A percentile compares a stretch with the other conserved stretches of the same genome.
These are phyloP conservation scores for Lagopus leucura DNA, from an alignment of 2,113 vertebrate species.

Conservation along the genomic window DNA sequence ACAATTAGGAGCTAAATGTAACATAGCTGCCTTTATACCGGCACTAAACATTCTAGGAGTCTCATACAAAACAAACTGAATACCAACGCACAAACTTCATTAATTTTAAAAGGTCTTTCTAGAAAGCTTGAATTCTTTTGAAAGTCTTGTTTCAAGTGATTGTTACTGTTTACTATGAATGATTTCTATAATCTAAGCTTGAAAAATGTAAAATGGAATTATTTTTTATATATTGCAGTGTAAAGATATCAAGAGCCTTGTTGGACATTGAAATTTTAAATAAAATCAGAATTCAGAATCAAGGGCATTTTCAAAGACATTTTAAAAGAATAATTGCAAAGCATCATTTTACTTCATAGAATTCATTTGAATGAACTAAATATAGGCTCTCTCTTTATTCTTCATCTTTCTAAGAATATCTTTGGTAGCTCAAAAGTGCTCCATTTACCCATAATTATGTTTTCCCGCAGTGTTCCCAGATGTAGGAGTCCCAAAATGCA, in stretches of 20 bases:
- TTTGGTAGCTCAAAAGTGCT: constrained; percentile 21
- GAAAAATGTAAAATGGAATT: not conserved
- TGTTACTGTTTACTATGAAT: not conserved
- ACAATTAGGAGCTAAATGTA: not conserved
- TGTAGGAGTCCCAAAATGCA: constrained; percentile 21
- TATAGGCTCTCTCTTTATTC: constrained; percentile 22
- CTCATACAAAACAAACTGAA: not conserved
- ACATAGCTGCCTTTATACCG: not conserved
- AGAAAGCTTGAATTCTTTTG: not conserved
- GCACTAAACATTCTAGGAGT: not conserved
- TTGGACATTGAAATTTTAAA: not conserved
- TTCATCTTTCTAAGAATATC: constrained; percentile 16
- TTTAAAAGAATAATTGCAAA: constrained; percentile 27
- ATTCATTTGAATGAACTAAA: constrained; percentile 32
- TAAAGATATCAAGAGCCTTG: not conserved
- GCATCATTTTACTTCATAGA: not conserved
- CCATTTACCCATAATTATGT: constrained; percentile 43
- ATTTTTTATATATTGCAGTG: not conserved
- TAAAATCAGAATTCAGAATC: not conserved
- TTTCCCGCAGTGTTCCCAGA: constrained; percentile 30
- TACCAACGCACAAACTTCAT: not conserved
- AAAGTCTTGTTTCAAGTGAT: not conserved
- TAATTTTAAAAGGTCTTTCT: not conserved
- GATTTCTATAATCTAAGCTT: not conserved
- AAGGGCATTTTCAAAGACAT: constrained; percentile 2